Base-by-base conservation (phyloP, 2,888 invertebrate species). In the Corythucha ciliata region DNA sequence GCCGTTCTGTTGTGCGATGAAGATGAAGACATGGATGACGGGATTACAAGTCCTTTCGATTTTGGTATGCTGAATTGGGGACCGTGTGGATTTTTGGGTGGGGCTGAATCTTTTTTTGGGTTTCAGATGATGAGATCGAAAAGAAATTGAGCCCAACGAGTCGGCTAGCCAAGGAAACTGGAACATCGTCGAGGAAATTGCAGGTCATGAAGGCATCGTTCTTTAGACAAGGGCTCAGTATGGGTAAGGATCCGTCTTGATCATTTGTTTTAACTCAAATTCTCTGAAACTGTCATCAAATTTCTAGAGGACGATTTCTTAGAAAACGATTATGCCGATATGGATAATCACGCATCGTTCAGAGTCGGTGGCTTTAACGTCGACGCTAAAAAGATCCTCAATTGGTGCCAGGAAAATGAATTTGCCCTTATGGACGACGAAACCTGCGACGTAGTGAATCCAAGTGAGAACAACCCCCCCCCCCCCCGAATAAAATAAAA, bases 131-230 rank as follows among this genome's bases (percentile, higher is more conserved):
- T 21, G 53, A 57, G 41, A 22, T 57, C 32, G 50, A 60, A 42
- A 55, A 54, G 36, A 52, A 57, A 14, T 64, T 70, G n/a, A 77
- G 77, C 61, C 81, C 83, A 0, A 77, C 80, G 0, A 72, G 77
- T 2, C 73, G 75, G 39, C 63, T 81, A 55, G 81, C 81, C 0
- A 71, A 75, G 0, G 68, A 80, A n/a, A 72, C 76, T 46, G 74
- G 79, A 29, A 71, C 78, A 0, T 76, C 78, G 58, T 74, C 80
- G 14, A 80, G 82, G 59, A 78, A 78, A 61, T 73, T 87, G 25
- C 87, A 88, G 62, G 69, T 86, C 1, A 88, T 88, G 87, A 88
- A 88, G 66, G 85, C 85, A 0, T 85, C 83, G 0, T 75, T 88
- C 45, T n/a, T n/a, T n/a, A n/a, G n/a, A n/a, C n/a, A n/a, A n/a